Base-by-base conservation (phyloP, 2,113 vertebrate genomes). In the Alouatta palliata region DNA sequence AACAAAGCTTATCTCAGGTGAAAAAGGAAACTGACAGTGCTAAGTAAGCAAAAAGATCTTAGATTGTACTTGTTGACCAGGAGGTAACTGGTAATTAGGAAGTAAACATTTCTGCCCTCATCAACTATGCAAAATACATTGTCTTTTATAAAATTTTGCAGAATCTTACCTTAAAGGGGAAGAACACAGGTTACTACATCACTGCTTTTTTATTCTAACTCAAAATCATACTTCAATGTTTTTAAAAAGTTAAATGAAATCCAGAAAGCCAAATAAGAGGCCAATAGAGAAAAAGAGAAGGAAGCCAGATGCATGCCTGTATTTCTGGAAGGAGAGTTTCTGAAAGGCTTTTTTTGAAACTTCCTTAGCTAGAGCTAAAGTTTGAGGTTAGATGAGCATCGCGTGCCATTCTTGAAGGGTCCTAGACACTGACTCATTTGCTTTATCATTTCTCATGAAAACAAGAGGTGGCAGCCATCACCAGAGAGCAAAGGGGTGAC, bases 341-440 rank as follows among this genome's bases (percentile, higher is more conserved):
- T 94, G 54, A 90, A 77, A 43, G 23, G 19, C 71, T 75, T 64
- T 95, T 90, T 86, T 14, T 89, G 23, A 56, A 87, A 81, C 8
- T 32, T 90, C 35, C 70, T 90, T 12, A 75, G 83, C 61, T 76
- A 25, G 58, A 95, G 70, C 35, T 68, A 75, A 37, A 17, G n/a
- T 25, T 64, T 92, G 90, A 96, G 82, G 58, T 94, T 94, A 71
- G 37, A 54, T 76, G 87, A 97, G 66, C 90, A 97, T 98, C 2
- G 98, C 97, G 98, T 98, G 98, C 97, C 96, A 94, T 61, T 90
- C 92, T 94, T 88, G 76, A 95, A 91, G 87, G 81, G 35, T 79
- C 54, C 43, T 21, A 1, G n/a, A 21, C 12, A 71, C 79, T 98
- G 98, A 98, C 95, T 98, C 97, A 98, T 98, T 92, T 88, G 54